Evolutionary conservation across 2,113 vertebrate species (phyloP).

Genomic region (Pseudolaguvia tuberculata): DNA sequence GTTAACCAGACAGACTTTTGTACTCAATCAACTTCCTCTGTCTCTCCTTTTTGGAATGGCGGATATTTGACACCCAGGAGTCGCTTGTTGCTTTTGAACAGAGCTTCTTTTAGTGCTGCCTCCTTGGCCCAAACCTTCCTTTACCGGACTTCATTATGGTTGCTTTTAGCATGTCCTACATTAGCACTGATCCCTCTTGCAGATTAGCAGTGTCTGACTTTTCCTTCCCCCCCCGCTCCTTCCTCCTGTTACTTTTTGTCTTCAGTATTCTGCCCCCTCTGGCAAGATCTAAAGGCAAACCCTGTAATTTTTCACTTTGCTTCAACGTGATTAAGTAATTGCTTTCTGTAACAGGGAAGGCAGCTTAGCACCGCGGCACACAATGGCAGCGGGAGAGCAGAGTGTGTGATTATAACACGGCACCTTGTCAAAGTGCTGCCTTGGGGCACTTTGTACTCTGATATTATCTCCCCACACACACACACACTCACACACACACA

Average conservation of each 20-base stretch:
- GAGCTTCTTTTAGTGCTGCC: conserved; percentile 28
- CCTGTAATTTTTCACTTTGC: conserved; percentile 59
- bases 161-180: conserved; percentile 42
- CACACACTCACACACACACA: conserved; percentile 13
- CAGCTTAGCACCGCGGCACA: conserved; percentile 54
- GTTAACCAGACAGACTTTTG: conserved; percentile 1
- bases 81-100: conserved; percentile 29
- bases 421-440: conserved; percentile 57
- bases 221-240: background rate
- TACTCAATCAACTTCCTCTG: background rate
- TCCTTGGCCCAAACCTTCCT: background rate
- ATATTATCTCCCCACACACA: conserved; percentile 62
- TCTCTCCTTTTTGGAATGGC: background rate
- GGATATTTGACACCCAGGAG: conserved; percentile 23
- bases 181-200: conserved; percentile 39
- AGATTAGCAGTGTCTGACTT: conserved; percentile 31
- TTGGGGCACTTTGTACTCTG: conserved; percentile 56
- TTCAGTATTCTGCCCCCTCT: conserved; percentile 41
- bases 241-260: conserved; percentile 19
- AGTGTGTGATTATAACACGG: conserved; percentile 49
- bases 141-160: conserved; percentile 4
- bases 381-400: conserved; percentile 50
- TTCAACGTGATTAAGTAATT: conserved; percentile 64
- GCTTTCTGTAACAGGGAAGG: conserved; percentile 58
- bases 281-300: conserved; percentile 46